Evolutionary conservation across 1,140 invertebrate species (phyloP), one percentile per base, ranked within the genome.

Genomic region (Bombus cullumanus): DNA sequence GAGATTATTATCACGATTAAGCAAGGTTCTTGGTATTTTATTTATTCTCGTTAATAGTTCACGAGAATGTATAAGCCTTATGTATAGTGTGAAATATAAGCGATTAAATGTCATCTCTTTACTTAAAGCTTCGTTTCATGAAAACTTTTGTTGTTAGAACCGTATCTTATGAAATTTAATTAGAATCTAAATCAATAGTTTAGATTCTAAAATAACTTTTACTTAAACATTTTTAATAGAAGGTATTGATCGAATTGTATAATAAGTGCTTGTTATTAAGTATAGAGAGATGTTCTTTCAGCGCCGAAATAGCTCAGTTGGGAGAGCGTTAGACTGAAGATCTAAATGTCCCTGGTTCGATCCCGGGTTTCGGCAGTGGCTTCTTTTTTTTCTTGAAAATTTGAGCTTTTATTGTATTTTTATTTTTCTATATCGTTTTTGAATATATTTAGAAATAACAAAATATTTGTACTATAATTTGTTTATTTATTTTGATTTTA

Each of bases 261-360:
- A 13, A 13, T 12, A 8, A 4, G 0, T 9, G 2, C 3, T 13
- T 12, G 9, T 31, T 47, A 43, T 9, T 1, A 0, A 28, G 0
- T 28, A 9, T 25, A 10, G 34, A 31, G n/a, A 3, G 39, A 0
- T 0, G 2, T 6, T 2, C 37, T 18, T 22, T 13, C 31, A 10
- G 0, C 83, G 89, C 91, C 90, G 91, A 92, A 92, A 91, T 92
- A 92, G 91, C 91, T 92, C 91, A 92, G 91, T 90, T 92, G 91
- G 91, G 91, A 92, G 91, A 92, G 91, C 91, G 91, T 91, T 91
- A 91, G 90, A 91, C 90, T 75, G 73, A 75, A 75, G 73, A 75
- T 75, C 91, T 91, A 92, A 91, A 92, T 91, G 91, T 93, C 92
- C 91, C 91, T 83, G 92, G 91, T 93, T 92, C 91, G 88, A 92